phyloP scores from a whole-genome alignment of 2,113 vertebrate species.

The Paramormyrops kingsleyae region DNA sequence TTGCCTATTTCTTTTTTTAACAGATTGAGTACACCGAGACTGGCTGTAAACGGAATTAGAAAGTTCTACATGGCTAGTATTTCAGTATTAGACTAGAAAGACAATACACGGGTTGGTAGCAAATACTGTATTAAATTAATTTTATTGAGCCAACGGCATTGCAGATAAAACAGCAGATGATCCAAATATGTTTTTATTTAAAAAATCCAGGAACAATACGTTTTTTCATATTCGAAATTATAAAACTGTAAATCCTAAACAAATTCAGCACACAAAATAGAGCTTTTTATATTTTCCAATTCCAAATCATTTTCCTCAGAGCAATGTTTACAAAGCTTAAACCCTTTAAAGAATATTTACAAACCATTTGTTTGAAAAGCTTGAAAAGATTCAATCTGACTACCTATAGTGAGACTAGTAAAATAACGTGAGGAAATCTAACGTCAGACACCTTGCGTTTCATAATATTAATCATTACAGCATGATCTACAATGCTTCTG shows the following conservation, averaged over 20 bases:
- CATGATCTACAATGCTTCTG: not conserved
- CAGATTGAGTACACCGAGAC: not conserved
- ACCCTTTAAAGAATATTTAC: slow-evolving; percentile 51
- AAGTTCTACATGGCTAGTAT: not conserved
- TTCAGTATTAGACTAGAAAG: not conserved
- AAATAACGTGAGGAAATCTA: slow-evolving; percentile 4
- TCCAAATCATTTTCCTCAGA: slow-evolving; percentile 33
- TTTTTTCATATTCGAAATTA: slow-evolving; percentile 35
- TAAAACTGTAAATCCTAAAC: slow-evolving; percentile 44
- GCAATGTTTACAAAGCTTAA: slow-evolving; percentile 38
- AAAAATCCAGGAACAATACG: slow-evolving; percentile 7
- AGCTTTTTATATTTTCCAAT: slow-evolving; percentile 48
- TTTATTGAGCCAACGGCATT: not conserved
- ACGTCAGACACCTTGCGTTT: not conserved
- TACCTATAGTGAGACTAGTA: slow-evolving; percentile 26
- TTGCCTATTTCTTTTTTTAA: not conserved
- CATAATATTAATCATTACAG: not conserved
- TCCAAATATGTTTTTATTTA: slow-evolving; percentile 7
- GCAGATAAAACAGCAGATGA: not conserved
- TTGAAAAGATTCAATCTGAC: slow-evolving; percentile 42
- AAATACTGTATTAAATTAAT: not conserved
- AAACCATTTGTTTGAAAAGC: slow-evolving; percentile 38
- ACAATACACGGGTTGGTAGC: not conserved
- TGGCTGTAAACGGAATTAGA: not conserved
- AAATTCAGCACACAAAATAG: slow-evolving; percentile 68